Percentiles rank a stretch among this genome's conserved stretches.
These are phyloP conservation scores for Tinea pellionella DNA, from an alignment of 2,888 invertebrate species.

Conservation along the genomic window DNA sequence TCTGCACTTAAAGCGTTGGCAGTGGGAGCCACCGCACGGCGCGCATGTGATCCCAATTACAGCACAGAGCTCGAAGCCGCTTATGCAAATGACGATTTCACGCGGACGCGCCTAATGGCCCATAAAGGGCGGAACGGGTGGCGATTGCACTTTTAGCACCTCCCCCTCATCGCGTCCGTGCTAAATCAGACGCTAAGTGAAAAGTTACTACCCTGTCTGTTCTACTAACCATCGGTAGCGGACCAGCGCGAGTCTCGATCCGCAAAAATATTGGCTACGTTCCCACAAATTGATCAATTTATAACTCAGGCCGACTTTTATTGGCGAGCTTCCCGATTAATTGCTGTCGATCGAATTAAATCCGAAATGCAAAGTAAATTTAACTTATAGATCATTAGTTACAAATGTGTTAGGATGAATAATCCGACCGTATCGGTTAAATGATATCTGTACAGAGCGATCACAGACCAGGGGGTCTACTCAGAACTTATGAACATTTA, in stretches of 20 bases:
- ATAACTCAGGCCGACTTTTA: constrained; percentile 51
- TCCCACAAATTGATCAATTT: constrained; percentile 53
- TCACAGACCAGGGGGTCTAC: background rate
- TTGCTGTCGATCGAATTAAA: constrained; percentile 42
- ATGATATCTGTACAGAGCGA: background rate
- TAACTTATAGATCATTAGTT: background rate
- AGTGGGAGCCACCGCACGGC: constrained; percentile 50
- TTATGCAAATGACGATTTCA: constrained; percentile 67
- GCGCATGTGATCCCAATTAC: constrained; percentile 23
- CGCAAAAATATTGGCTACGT: constrained; percentile 15
- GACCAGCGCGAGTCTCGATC: background rate
- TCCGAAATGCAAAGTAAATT: constrained; percentile 22
- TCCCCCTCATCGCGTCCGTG: constrained; percentile 12
- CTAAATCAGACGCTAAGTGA: constrained; percentile 15
- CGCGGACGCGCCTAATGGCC: constrained; percentile 66
- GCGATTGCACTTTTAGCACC: constrained; percentile 53
- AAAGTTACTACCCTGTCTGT: constrained; percentile 8
- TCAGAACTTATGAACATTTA: too few species aligned
- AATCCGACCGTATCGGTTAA: background rate
- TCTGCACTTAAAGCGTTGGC: constrained; percentile 3
- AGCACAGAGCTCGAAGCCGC: constrained; percentile 52
- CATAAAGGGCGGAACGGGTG: constrained; percentile 35
- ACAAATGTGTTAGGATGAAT: background rate
- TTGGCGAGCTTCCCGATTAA: constrained; percentile 53
- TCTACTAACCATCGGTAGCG: background rate